Percentiles rank a stretch among this genome's conserved stretches.
Conservation (phyloP, 2,797 vertebrate species). For the Gastrophryne carolinensis region DNA sequence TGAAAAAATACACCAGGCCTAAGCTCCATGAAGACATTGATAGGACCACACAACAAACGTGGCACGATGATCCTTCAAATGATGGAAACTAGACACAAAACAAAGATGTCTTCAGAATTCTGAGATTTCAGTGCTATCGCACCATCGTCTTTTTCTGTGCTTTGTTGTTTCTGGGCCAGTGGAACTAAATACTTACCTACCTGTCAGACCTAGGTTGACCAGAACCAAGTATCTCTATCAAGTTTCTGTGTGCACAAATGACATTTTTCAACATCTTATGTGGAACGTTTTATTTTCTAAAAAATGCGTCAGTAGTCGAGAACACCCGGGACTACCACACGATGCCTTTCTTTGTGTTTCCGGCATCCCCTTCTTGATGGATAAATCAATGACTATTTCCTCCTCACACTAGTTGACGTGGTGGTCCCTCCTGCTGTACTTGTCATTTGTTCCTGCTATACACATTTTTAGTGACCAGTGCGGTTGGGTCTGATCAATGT, state of each 20-base stretch:
- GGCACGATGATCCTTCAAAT: not conserved
- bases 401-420: not conserved
- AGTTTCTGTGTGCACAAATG: not conserved
- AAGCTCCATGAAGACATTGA: not conserved
- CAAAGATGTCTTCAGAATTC: not conserved
- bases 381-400: not conserved
- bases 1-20: not conserved
- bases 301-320: not conserved
- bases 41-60: not conserved
- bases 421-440: not conserved
- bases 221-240: not conserved
- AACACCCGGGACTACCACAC: not conserved
- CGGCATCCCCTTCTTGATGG: not conserved
- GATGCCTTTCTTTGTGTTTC: constrained; percentile 11
- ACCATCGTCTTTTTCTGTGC: not conserved
- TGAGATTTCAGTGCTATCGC: not conserved
- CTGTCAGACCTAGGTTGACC: not conserved
- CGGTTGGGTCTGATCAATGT: not conserved
- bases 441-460: not conserved
- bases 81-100: not conserved
- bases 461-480: not conserved
- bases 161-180: not conserved
- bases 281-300: not conserved
- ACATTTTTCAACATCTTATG: not conserved
- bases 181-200: not conserved